Percentiles rank a stretch among this genome's conserved stretches.
phyloP scores from a whole-genome alignment of 2,888 invertebrate genomes.

The Sacculina carcini region DNA sequence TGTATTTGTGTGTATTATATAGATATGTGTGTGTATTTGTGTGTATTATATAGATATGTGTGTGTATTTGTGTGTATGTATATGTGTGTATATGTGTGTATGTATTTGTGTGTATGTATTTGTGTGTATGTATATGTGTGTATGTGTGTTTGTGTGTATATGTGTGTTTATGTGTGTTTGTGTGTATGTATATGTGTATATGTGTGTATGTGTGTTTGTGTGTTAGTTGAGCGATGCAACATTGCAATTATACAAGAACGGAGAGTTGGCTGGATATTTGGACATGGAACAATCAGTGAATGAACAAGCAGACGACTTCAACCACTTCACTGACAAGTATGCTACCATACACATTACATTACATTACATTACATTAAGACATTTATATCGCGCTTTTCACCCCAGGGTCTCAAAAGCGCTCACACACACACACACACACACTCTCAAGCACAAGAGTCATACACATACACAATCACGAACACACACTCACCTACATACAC shows the following conservation, averaged over 20 bases:
- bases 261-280: slow-evolving; percentile 87
- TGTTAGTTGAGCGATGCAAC: slow-evolving; percentile 84
- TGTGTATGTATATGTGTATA: slow-evolving; percentile 5
- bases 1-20: not conserved
- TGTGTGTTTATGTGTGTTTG: not conserved
- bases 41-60: not conserved
- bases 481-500: too few relatives aligned
- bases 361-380: too few relatives aligned
- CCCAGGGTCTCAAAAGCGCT: too few relatives aligned
- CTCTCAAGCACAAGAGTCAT: too few relatives aligned
- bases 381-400: too few relatives aligned
- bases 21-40: slow-evolving; percentile 3
- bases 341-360: slow-evolving; percentile 21
- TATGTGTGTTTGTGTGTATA: not conserved
- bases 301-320: slow-evolving; percentile 91
- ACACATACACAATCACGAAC: too few relatives aligned
- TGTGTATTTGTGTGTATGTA: not conserved
- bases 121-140: not conserved
- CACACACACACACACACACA: too few relatives aligned
- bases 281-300: slow-evolving; percentile 87
- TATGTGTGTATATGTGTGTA: not conserved
- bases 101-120: not conserved
- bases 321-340: slow-evolving; percentile 81
- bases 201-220: not conserved
- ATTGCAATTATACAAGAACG: slow-evolving; percentile 85